Percentiles rank a stretch among this genome's conserved stretches.
Evolutionary conservation across 1,140 invertebrate species (phyloP).

Genomic region (Atta colombica): DNA sequence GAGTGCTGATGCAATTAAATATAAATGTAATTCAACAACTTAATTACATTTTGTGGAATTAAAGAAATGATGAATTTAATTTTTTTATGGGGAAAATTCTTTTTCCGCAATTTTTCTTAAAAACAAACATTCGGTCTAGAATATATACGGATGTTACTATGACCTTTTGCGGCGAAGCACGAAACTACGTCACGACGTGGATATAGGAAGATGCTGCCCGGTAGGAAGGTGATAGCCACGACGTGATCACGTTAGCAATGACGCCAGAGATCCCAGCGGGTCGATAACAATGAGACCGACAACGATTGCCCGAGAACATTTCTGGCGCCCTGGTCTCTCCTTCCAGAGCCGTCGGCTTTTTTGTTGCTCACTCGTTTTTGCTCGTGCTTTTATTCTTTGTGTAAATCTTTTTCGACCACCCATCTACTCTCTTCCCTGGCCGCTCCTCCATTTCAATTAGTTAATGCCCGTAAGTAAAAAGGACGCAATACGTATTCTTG

Average conservation of each 20-base stretch:
- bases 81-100: neutral
- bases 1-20: neutral
- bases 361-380: slow-evolving; percentile 7
- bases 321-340: slow-evolving; percentile 16
- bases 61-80: neutral
- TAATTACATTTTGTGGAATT: neutral
- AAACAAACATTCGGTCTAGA: slow-evolving; percentile 15
- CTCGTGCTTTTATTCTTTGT: neutral
- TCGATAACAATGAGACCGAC: slow-evolving; percentile 77
- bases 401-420: neutral
- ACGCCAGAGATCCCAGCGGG: slow-evolving; percentile 65
- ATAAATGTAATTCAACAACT: neutral
- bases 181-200: slow-evolving; percentile 64
- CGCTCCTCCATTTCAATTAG: slow-evolving; percentile 34
- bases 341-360: neutral
- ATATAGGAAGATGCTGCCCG: slow-evolving; percentile 66
- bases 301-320: slow-evolving; percentile 68
- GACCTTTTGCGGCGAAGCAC: slow-evolving; percentile 67
- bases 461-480: slow-evolving; percentile 37
- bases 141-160: slow-evolving; percentile 50
- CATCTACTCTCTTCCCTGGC: neutral
- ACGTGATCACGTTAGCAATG: slow-evolving; percentile 76
- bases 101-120: neutral
- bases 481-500: neutral
- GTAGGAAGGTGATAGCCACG: slow-evolving; percentile 69